Conservation (phyloP, 2,888 invertebrate genomes). For the Nephrocerus scutellatus region DNA sequence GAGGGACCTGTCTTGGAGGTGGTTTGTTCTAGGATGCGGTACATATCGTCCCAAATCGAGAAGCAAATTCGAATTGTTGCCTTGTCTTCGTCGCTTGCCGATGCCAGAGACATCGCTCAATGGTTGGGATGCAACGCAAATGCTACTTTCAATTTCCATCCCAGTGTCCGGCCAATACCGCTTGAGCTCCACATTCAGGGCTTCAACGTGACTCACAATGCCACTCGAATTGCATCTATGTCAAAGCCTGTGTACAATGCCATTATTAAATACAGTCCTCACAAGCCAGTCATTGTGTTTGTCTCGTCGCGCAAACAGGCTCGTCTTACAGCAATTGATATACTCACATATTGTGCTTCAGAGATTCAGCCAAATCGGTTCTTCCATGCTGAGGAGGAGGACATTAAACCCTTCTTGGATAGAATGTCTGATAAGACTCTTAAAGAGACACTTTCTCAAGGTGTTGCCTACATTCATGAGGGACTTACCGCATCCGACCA, state of each 20-base stretch:
- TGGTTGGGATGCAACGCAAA: conserved; percentile 94
- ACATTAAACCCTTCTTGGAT: conserved; percentile 82
- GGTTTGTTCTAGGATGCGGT: conserved; percentile 85
- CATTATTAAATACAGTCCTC: conserved; percentile 73
- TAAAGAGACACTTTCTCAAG: conserved; percentile 85
- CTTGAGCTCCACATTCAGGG: conserved; percentile 94
- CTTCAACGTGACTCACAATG: conserved; percentile 96
- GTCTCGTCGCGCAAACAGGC: conserved; percentile 89
- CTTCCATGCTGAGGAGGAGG: conserved; percentile 78
- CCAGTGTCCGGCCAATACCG: conserved; percentile 91
- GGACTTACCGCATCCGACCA: conserved; percentile 81
- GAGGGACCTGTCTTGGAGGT: conserved; percentile 92
- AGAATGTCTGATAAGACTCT: conserved; percentile 82
- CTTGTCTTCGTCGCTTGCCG: conserved; percentile 85
- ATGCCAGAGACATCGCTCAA: conserved; percentile 90
- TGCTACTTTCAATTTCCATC: conserved; percentile 97
- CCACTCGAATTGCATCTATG: conserved; percentile 94
- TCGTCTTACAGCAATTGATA: conserved; percentile 89
- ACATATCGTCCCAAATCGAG: conserved; percentile 92
- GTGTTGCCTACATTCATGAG: conserved; percentile 96
- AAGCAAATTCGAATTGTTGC: conserved; percentile 88
- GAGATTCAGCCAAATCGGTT: conserved; percentile 81
- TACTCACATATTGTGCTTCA: conserved; percentile 88
- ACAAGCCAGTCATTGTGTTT: conserved; percentile 81
- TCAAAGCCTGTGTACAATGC: conserved; percentile 95